Evolutionary conservation across 1,140 invertebrate genomes (phyloP), one percentile per base, ranked within the genome.

Genomic region (Bicyclus anynana): DNA sequence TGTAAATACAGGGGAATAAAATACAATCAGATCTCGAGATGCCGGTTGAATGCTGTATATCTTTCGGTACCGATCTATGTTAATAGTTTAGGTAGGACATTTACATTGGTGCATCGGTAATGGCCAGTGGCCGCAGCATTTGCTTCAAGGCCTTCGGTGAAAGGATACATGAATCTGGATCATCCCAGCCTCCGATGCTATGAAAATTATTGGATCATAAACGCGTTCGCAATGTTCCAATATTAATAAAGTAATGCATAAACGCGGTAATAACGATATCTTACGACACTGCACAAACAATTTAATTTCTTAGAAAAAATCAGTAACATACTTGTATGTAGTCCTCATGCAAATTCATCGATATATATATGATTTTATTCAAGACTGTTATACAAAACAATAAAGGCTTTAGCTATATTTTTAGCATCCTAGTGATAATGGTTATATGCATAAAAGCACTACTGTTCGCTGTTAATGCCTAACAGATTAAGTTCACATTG

Each of bases 151-250:
- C 74, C 57, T 53, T 59, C 65, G 68, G 81, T 84, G 81, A 87
- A 87, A 84, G 84, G 81, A 80, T 77, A 57, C 59, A 54, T 66
- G 74, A 72, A 87, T 84, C 84, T 87, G 84, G 80, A 87, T 80
- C 82, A 83, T 87, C 84, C 70, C 59, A 72, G 66, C 60, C 68
- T 74, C 64, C 65, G 64, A 62, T 48, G 53, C 60, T 58, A 59
- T 59, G 48, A 35, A 61, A 65, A 65, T 59, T 52, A 54, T 60
- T 53, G 18, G 48, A 53, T 59, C 23, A 44, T 51, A 57, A 50
- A 51, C 14, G 13, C 38, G 14, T 20, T 29, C 12, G 47, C 48
- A 51, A 57, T 57, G 23, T 47, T 47, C 44, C 20, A 55, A 27
- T 56, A 23, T 29, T 38, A 18, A 53, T 46, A 35, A 27, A 27